phyloP scores from a whole-genome alignment of 1,140 invertebrate genomes.

The Dendrolimus punctatus region DNA sequence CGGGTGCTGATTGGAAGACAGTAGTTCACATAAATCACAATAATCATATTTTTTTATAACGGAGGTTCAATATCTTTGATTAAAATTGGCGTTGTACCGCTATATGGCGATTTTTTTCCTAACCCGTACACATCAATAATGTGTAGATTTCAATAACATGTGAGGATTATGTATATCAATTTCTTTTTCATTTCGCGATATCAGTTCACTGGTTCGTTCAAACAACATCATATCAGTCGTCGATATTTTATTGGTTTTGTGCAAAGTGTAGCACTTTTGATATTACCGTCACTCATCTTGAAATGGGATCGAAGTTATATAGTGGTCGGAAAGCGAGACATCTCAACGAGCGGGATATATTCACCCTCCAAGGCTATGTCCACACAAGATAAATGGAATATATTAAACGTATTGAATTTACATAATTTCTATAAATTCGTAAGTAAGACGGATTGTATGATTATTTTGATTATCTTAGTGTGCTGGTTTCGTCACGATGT shows the following conservation, averaged over 20 bases:
- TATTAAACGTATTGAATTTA: no score
- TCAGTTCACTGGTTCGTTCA: slow-evolving; percentile 19
- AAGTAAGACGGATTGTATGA: no score
- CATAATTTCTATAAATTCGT: no score
- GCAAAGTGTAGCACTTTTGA: slow-evolving; percentile 13
- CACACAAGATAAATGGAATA: slow-evolving; percentile 3
- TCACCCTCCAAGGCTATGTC: slow-evolving; percentile 6
- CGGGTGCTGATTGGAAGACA: no score
- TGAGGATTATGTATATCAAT: slow-evolving; percentile 9
- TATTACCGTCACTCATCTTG: slow-evolving; percentile 20
- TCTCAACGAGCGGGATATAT: slow-evolving; percentile 19
- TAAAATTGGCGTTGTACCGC: no score
- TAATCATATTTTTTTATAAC: no score
- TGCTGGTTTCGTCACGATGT: no score
- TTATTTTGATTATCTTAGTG: no score
- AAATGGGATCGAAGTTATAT: slow-evolving; percentile 5
- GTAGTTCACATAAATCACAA: no score
- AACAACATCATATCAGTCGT: slow-evolving; percentile 12
- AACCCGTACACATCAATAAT: neutral
- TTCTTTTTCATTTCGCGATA: slow-evolving; percentile 17
- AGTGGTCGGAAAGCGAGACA: slow-evolving; percentile 14
- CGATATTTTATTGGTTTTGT: slow-evolving; percentile 23
- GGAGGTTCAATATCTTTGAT: no score
- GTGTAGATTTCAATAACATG: neutral
- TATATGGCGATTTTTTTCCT: no score